Conservation (phyloP, 2,888 invertebrate genomes). For the Brachyptera putata region DNA sequence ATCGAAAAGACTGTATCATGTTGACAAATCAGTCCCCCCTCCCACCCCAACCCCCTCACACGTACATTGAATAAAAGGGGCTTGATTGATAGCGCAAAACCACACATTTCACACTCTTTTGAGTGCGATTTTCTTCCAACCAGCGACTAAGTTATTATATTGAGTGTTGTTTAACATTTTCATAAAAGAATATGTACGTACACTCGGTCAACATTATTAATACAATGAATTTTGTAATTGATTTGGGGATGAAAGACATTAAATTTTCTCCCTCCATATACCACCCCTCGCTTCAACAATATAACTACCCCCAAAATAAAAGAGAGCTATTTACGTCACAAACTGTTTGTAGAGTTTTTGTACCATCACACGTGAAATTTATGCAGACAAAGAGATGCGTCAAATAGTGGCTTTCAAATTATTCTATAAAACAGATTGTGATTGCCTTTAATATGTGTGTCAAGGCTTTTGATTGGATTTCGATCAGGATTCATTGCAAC, state of each 20-base stretch:
- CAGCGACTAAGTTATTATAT: not conserved
- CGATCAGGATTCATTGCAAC: no score
- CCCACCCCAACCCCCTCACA: not conserved
- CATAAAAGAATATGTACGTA: not conserved
- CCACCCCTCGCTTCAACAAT: conserved; percentile 3
- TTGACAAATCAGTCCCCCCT: conserved; percentile 15
- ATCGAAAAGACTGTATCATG: conserved; percentile 1
- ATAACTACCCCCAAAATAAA: conserved; percentile 4
- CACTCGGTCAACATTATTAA: conserved; percentile 5
- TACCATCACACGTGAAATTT: no score
- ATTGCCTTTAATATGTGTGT: conserved; percentile 5
- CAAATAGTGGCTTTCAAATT: conserved; percentile 12
- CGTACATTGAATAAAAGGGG: not conserved
- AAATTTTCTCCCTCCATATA: not conserved
- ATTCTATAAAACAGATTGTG: conserved; percentile 16
- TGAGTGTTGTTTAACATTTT: conserved; percentile 1
- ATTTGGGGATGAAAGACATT: conserved; percentile 6
- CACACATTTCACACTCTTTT: conserved; percentile 17
- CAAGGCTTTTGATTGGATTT: not conserved
- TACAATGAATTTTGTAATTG: conserved; percentile 16
- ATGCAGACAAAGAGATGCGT: not conserved
- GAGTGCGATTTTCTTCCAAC: not conserved
- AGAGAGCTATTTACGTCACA: conserved; percentile 2
- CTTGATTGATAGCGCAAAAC: not conserved
- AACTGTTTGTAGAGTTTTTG: conserved; percentile 8